A percentile compares a stretch with the other conserved stretches of the same genome.
Evolutionary conservation across 2,797 vertebrate genomes (phyloP).

Genomic region (Adrianichthys oophorus): DNA sequence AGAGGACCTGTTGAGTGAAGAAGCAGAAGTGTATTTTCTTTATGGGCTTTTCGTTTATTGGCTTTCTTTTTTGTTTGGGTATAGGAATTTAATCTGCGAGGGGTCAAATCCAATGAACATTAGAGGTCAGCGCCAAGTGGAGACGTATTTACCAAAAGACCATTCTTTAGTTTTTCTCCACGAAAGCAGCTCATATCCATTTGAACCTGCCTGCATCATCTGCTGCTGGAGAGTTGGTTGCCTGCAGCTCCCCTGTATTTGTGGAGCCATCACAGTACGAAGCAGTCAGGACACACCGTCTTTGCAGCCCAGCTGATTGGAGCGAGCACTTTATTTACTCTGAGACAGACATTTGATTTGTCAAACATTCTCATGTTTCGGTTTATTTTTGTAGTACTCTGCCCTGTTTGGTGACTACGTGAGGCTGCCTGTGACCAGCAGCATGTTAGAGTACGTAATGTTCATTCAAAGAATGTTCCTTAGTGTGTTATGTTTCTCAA

Average conservation of each 20-base stretch:
- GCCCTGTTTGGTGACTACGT: slow-evolving; percentile 34
- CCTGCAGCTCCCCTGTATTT: slow-evolving; percentile 67
- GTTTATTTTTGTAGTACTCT: slow-evolving; percentile 57
- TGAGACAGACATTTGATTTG: slow-evolving; percentile 50
- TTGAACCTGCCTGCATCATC: slow-evolving; percentile 29
- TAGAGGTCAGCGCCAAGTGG: slow-evolving; percentile 34
- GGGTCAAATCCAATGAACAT: slow-evolving; percentile 65
- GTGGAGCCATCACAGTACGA: slow-evolving; percentile 69
- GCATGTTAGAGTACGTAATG: slow-evolving; percentile 38
- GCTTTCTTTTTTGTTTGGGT: slow-evolving; percentile 52
- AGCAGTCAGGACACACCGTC: slow-evolving; percentile 63
- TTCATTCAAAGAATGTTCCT: slow-evolving; percentile 5
- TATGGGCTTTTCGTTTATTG: slow-evolving; percentile 55
- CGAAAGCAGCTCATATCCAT: slow-evolving; percentile 36
- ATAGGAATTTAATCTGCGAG: slow-evolving; percentile 42
- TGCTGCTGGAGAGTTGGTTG: slow-evolving; percentile 46
- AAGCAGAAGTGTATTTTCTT: slow-evolving; percentile 24
- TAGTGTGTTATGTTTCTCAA: slow-evolving; percentile 4
- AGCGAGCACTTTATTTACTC: slow-evolving; percentile 65
- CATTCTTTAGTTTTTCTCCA: slow-evolving; percentile 41
- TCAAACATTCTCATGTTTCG: slow-evolving; percentile 61
- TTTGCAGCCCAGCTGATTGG: slow-evolving; percentile 63
- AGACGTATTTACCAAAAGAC: slow-evolving; percentile 52
- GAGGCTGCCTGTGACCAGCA: slow-evolving; percentile 28
- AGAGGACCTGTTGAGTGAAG: slow-evolving; percentile 18